Base-by-base conservation (phyloP, 2,888 invertebrate species). In the Synergus gifuensis region DNA sequence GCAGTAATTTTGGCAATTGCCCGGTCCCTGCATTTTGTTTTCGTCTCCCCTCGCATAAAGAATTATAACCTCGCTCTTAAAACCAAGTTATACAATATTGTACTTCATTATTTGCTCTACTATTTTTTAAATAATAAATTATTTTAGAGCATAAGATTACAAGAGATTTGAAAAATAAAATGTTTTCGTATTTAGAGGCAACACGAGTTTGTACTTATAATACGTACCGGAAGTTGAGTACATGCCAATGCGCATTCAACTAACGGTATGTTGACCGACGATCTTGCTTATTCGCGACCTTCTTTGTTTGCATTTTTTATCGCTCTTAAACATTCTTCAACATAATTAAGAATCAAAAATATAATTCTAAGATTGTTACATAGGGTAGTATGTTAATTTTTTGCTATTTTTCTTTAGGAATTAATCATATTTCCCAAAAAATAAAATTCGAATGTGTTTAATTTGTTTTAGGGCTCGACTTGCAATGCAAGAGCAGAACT, bases 401-500 rank as follows among this genome's bases (percentile, higher is more conserved):
- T 28, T 0, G 3, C 28, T 54, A 42, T 69, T 62, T 62, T 62
- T 62, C 28, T 62, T 62, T 16, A 16, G 1, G 1, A 62, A 62
- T 12, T 8, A 22, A 62, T 22, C 9, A 22, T 28, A 28, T 28
- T 28, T 16, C 16, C 16, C 28, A 66, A 11, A 9, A 11, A 42
- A 16, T 66, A 42, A 42, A 76, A 49, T 69, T 7, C 9, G 14
- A 62, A 67, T 42, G 28, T 3, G 28, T 77, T 49, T 63, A 67
- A 82, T 77, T 81, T 81, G 78, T 87, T 86, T 42, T 87, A 91
- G 91, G 85, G 90, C 89, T 76, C 89, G 89, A 44, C 87, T 91
- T 73, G 88, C 86, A 81, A 91, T 92, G 91, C 89, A 90, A 82
- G 87, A 89, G 77, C 85, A 85, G 44, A 88, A 87, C 82, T 84